Conservation (phyloP, 2,113 vertebrate genomes). For the Porphyrio hochstetteri region DNA sequence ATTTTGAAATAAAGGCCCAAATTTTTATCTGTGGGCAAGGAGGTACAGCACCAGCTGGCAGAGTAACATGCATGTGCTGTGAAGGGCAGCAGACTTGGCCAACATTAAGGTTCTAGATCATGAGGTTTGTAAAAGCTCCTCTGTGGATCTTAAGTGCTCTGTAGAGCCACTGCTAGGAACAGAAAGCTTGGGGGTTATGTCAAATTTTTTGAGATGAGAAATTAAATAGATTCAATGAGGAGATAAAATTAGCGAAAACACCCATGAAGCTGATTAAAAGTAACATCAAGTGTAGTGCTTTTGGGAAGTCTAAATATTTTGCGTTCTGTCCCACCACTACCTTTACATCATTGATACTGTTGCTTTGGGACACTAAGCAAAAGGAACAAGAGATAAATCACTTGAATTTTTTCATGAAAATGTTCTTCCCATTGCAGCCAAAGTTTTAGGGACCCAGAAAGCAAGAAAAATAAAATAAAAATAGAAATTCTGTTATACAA, state of each 20-base stretch:
- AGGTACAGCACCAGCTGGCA: not conserved
- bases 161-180: slow-evolving; percentile 10
- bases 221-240: not conserved
- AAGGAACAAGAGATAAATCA: not conserved
- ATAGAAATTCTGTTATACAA: not conserved
- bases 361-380: not conserved
- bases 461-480: not conserved
- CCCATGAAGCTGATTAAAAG: not conserved
- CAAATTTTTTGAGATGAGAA: not conserved
- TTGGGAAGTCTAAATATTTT: not conserved
- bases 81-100: not conserved
- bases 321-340: not conserved
- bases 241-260: not conserved
- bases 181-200: not conserved
- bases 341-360: not conserved
- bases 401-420: not conserved
- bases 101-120: not conserved
- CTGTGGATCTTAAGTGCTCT: not conserved
- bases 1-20: not conserved
- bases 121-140: not conserved
- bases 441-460: not conserved
- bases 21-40: not conserved
- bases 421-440: not conserved
- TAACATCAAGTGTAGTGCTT: not conserved
- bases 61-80: not conserved